Base-by-base conservation (phyloP, 2,113 vertebrate species). In the Neodontobutis hainanensis region DNA sequence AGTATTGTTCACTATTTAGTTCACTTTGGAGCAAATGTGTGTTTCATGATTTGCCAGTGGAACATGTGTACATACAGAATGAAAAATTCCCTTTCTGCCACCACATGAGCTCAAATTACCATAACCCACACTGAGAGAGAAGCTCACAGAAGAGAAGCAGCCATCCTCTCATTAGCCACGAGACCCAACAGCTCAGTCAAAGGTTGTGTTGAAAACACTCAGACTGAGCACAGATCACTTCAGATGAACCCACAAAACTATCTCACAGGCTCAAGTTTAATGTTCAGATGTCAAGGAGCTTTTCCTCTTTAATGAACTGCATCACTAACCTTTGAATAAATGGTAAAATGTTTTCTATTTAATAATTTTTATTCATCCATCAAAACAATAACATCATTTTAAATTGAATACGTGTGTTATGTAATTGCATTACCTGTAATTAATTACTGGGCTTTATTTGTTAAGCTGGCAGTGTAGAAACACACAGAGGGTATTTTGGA, bases 1-100 rank as follows among this genome's bases (percentile, higher is more conserved):
- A 49, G 5, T 49, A 68, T 71, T 70, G 53, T 81, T 79, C 77
- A 64, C 50, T 57, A 62, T 85, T 83, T 75, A 74, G 65, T 72
- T 42, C 70, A 50, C 45, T 45, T 79, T 71, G 46, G 64, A 72
- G 64, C 35, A 19, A 48, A 72, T 82, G 71, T 68, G 68, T 78
- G 78, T 78, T 79, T 84, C 32, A 83, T 69, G 45, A 63, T 65
- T 75, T 63, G 12, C 45, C n/a, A 12, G 5, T 19, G 35, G 8
- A 82, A 77, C 52, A 11, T 75, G 63, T 75, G 60, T 40, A 58
- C 70, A 47, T n/a, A 19, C 14, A 16, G 6, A 52, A 79, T 62
- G 40, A 46, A 62, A 72, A 74, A 76, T 70, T 58, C 44, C 59
- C 43, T 19, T 77, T 78, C 66, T 60, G 63, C 48, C 5, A 71